phyloP scores from a whole-genome alignment of 1,140 invertebrate species.

The Pseudomyrmex pallidus region DNA sequence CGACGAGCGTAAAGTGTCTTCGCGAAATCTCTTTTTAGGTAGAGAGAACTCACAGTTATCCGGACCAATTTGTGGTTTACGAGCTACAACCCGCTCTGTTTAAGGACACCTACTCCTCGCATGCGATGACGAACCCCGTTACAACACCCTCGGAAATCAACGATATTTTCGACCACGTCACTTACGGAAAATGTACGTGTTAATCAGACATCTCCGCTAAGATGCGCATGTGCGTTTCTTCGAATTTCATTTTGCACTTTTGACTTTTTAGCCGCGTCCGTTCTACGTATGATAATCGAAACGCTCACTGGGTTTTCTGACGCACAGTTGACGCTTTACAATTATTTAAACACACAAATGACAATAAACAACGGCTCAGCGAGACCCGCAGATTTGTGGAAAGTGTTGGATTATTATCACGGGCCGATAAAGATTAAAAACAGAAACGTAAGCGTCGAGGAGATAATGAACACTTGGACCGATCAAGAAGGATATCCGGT shows the following conservation, averaged over 20 bases:
- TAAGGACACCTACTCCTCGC: slow-evolving; percentile 67
- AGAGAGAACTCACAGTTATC: slow-evolving; percentile 64
- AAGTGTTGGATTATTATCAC: slow-evolving; percentile 79
- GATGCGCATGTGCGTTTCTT: background rate
- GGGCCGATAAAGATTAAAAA: slow-evolving; percentile 74
- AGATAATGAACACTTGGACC: slow-evolving; percentile 89
- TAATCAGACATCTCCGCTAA: background rate
- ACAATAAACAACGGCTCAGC: slow-evolving; percentile 83
- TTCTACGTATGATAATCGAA: slow-evolving; percentile 91
- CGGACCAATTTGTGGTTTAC: slow-evolving; percentile 82
- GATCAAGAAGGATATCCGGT: slow-evolving; percentile 91
- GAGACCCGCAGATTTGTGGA: slow-evolving; percentile 87
- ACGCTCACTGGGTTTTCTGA: slow-evolving; percentile 87
- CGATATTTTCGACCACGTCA: slow-evolving; percentile 89
- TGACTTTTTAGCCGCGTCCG: slow-evolving; percentile 85
- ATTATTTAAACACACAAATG: slow-evolving; percentile 83
- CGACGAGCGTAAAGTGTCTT: background rate
- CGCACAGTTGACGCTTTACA: slow-evolving; percentile 84
- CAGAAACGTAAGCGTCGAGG: slow-evolving; percentile 52
- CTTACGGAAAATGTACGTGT: slow-evolving; percentile 88
- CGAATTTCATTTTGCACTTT: slow-evolving; percentile 2
- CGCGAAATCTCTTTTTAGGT: slow-evolving; percentile 62
- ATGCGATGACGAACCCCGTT: slow-evolving; percentile 78
- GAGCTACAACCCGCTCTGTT: slow-evolving; percentile 81
- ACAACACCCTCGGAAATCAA: slow-evolving; percentile 81